Conservation (phyloP, 30 jellyfish, hydroid and myxozoan species). For the Sanderia malayensis region DNA sequence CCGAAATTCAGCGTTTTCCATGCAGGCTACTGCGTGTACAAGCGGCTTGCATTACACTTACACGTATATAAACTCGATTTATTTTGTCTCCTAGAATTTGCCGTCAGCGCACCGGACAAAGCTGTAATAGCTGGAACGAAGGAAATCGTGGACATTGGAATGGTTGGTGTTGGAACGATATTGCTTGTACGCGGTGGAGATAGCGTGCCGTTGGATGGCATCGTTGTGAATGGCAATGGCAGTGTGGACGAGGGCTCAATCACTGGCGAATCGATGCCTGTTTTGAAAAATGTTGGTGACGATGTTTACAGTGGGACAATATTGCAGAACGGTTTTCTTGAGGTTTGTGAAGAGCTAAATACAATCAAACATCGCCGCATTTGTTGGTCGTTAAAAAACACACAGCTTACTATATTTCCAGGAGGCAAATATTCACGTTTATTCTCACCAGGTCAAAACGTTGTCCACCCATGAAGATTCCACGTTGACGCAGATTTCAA, state of each 20-base stretch:
- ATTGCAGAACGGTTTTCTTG: conserved; percentile 54
- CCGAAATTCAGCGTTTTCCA: too few relatives aligned
- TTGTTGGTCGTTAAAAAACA: too few relatives aligned
- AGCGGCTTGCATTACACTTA: too few relatives aligned
- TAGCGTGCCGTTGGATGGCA: conserved; percentile 68
- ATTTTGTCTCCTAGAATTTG: neutral
- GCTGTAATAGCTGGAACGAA: conserved; percentile 51
- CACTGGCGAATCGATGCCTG: conserved; percentile 77
- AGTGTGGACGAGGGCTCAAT: conserved; percentile 66
- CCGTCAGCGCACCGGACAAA: conserved; percentile 17
- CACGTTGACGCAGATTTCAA: conserved; percentile 52
- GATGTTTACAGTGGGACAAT: conserved; percentile 63
- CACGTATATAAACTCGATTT: too few relatives aligned
- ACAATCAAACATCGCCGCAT: neutral
- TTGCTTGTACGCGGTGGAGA: conserved; percentile 67
- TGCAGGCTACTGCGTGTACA: too few relatives aligned
- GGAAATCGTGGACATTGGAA: conserved; percentile 20
- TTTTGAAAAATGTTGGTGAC: conserved; percentile 21
- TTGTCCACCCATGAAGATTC: conserved; percentile 39
- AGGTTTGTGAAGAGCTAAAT: conserved; percentile 6
- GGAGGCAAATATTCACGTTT: too few relatives aligned
- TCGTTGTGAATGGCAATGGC: conserved; percentile 52
- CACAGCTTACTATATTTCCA: too few relatives aligned
- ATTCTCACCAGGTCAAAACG: too few relatives aligned
- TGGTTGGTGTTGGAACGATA: conserved; percentile 49